These are phyloP conservation scores for Cataglyphis cursor DNA, from an alignment of 2,888 invertebrate genomes.

Conservation along the genomic window DNA sequence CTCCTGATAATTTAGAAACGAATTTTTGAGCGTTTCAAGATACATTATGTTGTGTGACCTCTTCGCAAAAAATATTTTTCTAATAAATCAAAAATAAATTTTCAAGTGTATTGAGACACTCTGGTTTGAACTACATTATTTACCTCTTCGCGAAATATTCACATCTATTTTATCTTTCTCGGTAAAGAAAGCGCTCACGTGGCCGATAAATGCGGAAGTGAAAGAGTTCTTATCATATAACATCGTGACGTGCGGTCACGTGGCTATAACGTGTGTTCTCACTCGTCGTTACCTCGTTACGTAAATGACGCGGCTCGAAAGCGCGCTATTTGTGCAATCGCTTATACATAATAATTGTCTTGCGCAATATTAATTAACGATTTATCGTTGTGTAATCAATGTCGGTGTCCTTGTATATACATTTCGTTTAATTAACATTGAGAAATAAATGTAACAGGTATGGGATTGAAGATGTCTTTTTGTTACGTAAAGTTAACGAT, in stretches of 20 bases:
- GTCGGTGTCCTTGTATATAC: no score
- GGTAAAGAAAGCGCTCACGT: neutral
- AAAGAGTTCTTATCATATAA: neutral
- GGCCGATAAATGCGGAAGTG: neutral
- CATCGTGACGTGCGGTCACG: neutral
- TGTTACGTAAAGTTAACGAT: neutral
- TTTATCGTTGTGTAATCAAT: slow-evolving; percentile 18
- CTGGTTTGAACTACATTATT: no score
- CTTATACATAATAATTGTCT: neutral
- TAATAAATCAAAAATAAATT: no score
- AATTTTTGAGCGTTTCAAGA: no score
- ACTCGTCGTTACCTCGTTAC: neutral
- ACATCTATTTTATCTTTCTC: neutral
- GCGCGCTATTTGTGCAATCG: neutral
- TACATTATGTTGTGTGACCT: no score
- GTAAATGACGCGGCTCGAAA: neutral
- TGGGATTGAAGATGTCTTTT: neutral
- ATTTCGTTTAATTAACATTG: slow-evolving; percentile 22
- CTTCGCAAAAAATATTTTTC: no score
- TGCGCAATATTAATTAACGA: slow-evolving; percentile 28
- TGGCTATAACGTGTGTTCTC: neutral
- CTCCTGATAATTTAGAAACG: no score
- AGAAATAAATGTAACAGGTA: neutral
- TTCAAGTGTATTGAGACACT: no score
- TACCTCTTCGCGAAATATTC: no score